Evolutionary conservation across 2,797 vertebrate species (phyloP).

Genomic region (Gobio occitaniae): DNA sequence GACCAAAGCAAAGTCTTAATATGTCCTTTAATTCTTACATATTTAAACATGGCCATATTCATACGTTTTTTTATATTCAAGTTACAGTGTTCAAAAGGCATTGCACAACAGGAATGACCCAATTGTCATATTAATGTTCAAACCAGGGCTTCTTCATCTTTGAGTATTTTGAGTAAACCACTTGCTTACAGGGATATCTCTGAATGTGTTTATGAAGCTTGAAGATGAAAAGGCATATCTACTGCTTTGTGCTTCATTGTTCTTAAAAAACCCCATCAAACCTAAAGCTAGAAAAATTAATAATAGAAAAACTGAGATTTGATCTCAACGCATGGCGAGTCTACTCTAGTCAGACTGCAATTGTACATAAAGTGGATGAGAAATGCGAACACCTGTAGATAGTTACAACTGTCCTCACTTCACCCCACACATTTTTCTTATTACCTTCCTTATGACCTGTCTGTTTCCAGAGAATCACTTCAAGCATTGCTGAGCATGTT

Average conservation of each 20-base stretch:
- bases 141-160: not conserved
- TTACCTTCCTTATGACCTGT: not conserved
- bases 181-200: not conserved
- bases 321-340: constrained; percentile 65
- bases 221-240: constrained; percentile 74
- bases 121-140: constrained; percentile 22
- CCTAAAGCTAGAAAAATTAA: not conserved
- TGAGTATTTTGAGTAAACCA: not conserved
- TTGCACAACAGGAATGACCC: not conserved
- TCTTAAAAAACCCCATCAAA: constrained; percentile 57
- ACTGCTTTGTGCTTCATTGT: constrained; percentile 60
- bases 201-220: constrained; percentile 14
- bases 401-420: not conserved
- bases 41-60: not conserved
- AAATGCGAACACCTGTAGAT: not conserved
- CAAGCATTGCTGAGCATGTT: not conserved
- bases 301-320: constrained; percentile 59
- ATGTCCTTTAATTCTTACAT: not conserved
- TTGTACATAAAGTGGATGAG: not conserved
- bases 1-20: not conserved
- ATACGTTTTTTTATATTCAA: not conserved
- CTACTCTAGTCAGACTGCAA: not conserved
- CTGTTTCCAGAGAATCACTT: not conserved
- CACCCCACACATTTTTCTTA: not conserved
- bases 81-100: not conserved